A percentile compares a stretch with the other conserved stretches of the same genome.
These are phyloP conservation scores for Melieria crassipennis DNA, from an alignment of 2,888 invertebrate species.

Conservation along the genomic window DNA sequence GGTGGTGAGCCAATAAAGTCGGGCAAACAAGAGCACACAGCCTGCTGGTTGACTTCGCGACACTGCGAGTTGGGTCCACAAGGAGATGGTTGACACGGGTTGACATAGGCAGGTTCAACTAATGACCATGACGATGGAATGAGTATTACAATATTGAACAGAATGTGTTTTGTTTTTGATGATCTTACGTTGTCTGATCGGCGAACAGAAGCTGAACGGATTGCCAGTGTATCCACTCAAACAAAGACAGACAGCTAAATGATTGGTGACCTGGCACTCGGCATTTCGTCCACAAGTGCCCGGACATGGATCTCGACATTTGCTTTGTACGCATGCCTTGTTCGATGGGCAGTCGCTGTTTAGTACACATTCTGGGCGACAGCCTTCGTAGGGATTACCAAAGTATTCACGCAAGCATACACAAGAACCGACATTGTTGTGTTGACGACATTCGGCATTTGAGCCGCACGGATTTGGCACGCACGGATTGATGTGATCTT, in stretches of 20 bases:
- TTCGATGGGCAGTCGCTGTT: constrained; percentile 81
- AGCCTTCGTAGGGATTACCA: constrained; percentile 74
- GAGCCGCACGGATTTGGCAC: constrained; percentile 80
- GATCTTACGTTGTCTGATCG: constrained; percentile 69
- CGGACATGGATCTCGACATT: constrained; percentile 83
- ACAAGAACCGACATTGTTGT: constrained; percentile 76
- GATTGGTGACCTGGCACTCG: constrained; percentile 78
- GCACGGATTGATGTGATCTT: constrained; percentile 69
- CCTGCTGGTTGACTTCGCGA: constrained; percentile 68
- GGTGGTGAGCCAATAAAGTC: constrained; percentile 79
- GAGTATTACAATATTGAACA: not conserved
- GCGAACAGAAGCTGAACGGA: constrained; percentile 74
- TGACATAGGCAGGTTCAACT: constrained; percentile 58
- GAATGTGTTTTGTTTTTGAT: not conserved
- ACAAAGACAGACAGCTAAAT: constrained; percentile 79
- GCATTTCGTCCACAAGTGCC: constrained; percentile 80
- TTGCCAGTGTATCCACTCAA: constrained; percentile 75
- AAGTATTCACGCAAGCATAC: constrained; percentile 75
- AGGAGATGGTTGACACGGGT: constrained; percentile 73
- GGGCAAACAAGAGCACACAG: constrained; percentile 76
- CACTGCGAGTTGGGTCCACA: constrained; percentile 74
- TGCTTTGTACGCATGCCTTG: constrained; percentile 77
- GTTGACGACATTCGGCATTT: constrained; percentile 73
- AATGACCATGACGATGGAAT: constrained; percentile 4
- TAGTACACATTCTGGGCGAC: constrained; percentile 82